phyloP scores from a whole-genome alignment of 2,113 vertebrate species.

The Xiphophorus maculatus region DNA sequence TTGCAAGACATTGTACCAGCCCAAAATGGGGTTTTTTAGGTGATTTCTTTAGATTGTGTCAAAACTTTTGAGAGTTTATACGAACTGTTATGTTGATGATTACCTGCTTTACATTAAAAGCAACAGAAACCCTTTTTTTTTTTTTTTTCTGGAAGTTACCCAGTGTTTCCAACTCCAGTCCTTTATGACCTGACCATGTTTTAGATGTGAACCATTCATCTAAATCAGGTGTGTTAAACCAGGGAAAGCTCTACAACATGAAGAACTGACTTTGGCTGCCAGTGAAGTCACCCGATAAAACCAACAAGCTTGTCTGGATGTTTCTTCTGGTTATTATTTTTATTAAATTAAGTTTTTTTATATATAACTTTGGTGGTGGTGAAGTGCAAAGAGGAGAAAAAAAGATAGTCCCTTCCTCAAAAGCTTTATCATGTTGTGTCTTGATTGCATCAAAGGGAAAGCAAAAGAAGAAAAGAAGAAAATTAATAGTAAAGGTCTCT shows the following conservation, averaged over 20 bases:
- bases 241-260: too few relatives aligned
- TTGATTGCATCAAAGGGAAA: slow-evolving; percentile 21
- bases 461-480: slow-evolving; percentile 11
- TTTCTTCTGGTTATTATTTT: not conserved
- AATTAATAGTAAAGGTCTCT: slow-evolving; percentile 5
- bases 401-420: not conserved
- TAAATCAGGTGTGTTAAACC: too few relatives aligned
- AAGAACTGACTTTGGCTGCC: too few relatives aligned
- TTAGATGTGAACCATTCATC: too few relatives aligned
- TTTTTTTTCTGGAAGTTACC: too few relatives aligned
- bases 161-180: too few relatives aligned
- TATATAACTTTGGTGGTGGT: slow-evolving; percentile 1
- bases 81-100: too few relatives aligned
- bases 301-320: not conserved
- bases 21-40: not conserved
- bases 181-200: too few relatives aligned
- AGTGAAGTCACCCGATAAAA: too few relatives aligned
- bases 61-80: too few relatives aligned
- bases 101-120: not conserved
- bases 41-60: not conserved
- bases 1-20: too few relatives aligned
- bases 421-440: not conserved
- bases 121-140: too few relatives aligned
- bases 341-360: not conserved
- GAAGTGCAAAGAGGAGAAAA: not conserved